phyloP scores from a whole-genome alignment of 2,113 vertebrate genomes.

The Hemiprocne comata region DNA sequence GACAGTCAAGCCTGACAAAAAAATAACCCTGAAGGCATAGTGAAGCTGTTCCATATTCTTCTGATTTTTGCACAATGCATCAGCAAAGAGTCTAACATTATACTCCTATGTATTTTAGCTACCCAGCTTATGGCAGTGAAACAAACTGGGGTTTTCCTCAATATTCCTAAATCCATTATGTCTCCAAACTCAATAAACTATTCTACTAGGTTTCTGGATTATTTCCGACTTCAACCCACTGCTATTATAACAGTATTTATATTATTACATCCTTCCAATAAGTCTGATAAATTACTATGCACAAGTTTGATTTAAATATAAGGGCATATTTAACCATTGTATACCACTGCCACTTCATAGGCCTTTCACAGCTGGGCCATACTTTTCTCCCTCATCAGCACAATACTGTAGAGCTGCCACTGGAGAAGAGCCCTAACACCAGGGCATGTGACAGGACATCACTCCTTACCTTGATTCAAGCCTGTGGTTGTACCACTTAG shows the following conservation, averaged over 20 bases:
- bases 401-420: not conserved
- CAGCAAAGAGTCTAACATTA: not conserved
- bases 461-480: not conserved
- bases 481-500: fast-evolving
- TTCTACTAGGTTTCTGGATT: not conserved
- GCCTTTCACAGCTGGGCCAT: not conserved
- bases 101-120: not conserved
- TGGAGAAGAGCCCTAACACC: not conserved
- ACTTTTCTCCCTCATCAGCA: not conserved
- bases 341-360: not conserved
- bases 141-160: not conserved
- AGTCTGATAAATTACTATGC: not conserved
- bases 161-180: not conserved
- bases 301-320: not conserved
- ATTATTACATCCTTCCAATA: not conserved
- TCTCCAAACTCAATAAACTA: not conserved
- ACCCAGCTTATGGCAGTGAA: not conserved
- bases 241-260: not conserved
- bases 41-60: not conserved
- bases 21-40: not conserved
- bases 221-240: not conserved
- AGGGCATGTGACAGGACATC: not conserved
- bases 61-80: not conserved
- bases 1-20: not conserved
- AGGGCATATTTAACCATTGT: not conserved